phyloP scores from a whole-genome alignment of 2,113 vertebrate species.

The Sprattus sprattus region DNA sequence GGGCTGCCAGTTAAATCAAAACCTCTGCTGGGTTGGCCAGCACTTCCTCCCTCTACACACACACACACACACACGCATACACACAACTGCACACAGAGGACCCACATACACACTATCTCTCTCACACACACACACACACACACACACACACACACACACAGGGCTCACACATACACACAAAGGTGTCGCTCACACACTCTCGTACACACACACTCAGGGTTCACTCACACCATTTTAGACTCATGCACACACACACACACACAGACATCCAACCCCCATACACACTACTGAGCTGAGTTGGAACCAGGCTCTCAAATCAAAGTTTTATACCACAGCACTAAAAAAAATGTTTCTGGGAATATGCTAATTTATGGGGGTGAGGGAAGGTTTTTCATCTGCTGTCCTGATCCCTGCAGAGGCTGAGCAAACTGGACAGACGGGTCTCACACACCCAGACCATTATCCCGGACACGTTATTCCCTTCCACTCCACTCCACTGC shows the following conservation, averaged over 20 bases:
- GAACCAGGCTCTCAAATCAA: neutral
- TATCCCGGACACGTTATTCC: neutral
- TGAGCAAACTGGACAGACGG: neutral
- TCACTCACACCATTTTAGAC: neutral
- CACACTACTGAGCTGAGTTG: neutral
- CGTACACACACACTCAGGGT: neutral
- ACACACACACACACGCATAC: neutral
- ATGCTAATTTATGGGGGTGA: conserved; percentile 4
- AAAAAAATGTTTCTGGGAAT: neutral
- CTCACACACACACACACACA: neutral
- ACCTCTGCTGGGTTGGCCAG: neutral
- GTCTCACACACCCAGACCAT: neutral
- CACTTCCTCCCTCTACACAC: neutral
- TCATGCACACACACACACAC: neutral
- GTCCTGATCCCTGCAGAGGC: neutral
- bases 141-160: neutral
- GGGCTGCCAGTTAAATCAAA: conserved; percentile 18
- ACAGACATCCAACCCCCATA: neutral
- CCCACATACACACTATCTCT: neutral
- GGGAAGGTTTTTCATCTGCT: neutral
- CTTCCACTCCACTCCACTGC: neutral
- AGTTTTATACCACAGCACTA: neutral
- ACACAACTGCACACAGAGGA: neutral
- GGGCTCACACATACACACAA: neutral
- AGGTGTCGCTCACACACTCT: neutral